phyloP scores from a whole-genome alignment of 37 sponge, comb jelly and placozoan species.

The Chondrilla cf. caribensis region DNA sequence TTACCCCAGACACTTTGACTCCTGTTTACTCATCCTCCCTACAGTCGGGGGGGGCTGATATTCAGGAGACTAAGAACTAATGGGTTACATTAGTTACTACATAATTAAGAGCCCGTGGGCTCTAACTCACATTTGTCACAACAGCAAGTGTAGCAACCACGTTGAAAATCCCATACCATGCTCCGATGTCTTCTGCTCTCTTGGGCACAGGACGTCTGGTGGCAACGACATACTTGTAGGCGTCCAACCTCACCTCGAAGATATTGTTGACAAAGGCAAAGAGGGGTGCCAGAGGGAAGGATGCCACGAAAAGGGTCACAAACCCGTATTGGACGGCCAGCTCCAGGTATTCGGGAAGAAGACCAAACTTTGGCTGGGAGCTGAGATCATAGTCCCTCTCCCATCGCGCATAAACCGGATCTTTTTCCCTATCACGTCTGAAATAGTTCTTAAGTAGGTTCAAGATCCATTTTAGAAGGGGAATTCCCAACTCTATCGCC shows the following conservation, averaged over 20 bases:
- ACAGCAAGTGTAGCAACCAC: conserved; percentile 69
- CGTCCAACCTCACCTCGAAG: conserved; percentile 77
- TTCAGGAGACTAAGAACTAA: too few relatives aligned
- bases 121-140: conserved; percentile 66
- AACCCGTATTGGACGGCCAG: conserved; percentile 85
- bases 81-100: background rate
- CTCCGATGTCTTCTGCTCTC: conserved; percentile 84
- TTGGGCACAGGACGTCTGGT: conserved; percentile 61
- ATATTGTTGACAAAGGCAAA: conserved; percentile 85
- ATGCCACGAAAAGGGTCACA: conserved; percentile 82
- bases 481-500: conserved; percentile 62
- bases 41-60: too few relatives aligned
- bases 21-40: too few relatives aligned
- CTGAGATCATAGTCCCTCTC: conserved; percentile 67
- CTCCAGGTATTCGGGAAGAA: conserved; percentile 81
- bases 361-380: conserved; percentile 37
- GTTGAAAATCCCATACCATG: conserved; percentile 80
- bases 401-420: conserved; percentile 56
- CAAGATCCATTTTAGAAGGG: conserved; percentile 18
- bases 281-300: conserved; percentile 86
- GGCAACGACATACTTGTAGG: conserved; percentile 63
- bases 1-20: too few relatives aligned
- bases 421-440: background rate
- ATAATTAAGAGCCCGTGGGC: background rate
- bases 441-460: background rate